Base-by-base conservation (phyloP, 2,113 vertebrate species). In the Scalopus aquaticus region DNA sequence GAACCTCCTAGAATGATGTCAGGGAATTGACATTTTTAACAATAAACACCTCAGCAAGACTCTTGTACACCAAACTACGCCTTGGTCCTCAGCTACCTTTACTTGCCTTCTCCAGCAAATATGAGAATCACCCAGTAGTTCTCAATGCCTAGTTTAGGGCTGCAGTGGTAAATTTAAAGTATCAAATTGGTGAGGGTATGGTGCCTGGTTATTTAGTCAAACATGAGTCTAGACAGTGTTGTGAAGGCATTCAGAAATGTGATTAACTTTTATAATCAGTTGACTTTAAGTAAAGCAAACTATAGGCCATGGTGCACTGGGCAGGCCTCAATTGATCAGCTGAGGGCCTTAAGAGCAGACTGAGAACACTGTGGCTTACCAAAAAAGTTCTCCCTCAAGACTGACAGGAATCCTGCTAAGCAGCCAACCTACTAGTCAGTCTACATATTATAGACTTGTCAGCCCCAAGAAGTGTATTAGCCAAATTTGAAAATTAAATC, bases 401-500 rank as follows among this genome's bases (percentile, higher is more conserved):
- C 19, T 82, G 65, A 76, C 12, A 92, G 83, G 88, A 85, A 84
- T 91, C 58, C 37, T 85, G 37, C 62, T 28, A 76, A 85, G 77
- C 51, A 65, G 44, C 39, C 19, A 92, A 22, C 5, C 56, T 37
- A 17, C 54, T 64, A 84, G 5, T 15, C 39, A 60, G 42, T 24
- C 20, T 51, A 78, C 24, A 37, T 26, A 44, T 62, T 51, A 62
- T 13, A 80, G n/a, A 78, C 56, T 67, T 78, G 28, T 20, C 89
- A 83, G 42, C 32, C 32, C 35, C 73, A 32, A 65, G 39, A 73
- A 90, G 1, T 10, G 0, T 30, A 28, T 42, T 35, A 92, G 81
- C 24, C 39, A 92, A 73, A 73, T 92, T 16, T 26, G 72, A 83
- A 64, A 87, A 95, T 83, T 87, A 83, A 49, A 83, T 83, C 6